These are phyloP conservation scores for Brachionus paranguensis DNA, from an alignment of 1,140 invertebrate genomes.

Conservation along the genomic window DNA sequence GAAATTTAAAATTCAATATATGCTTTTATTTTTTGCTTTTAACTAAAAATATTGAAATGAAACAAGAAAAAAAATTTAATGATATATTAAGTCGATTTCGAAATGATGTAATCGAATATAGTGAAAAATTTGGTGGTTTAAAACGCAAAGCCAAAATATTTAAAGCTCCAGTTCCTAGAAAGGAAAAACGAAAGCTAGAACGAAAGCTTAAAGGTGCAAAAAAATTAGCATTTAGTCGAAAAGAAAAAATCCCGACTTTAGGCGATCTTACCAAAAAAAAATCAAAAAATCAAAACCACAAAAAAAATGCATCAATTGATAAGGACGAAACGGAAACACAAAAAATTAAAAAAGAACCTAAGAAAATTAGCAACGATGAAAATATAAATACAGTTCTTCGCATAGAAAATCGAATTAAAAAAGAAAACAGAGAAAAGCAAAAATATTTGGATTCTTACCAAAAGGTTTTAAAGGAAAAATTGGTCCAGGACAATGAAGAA, in stretches of 20 bases:
- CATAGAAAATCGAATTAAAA: background rate
- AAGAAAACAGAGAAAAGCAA: conserved; percentile 23
- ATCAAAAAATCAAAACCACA: background rate
- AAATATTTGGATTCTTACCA: conserved; percentile 11
- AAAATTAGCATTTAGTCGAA: background rate
- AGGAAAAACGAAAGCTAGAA: conserved; percentile 24
- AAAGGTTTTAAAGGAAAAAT: background rate
- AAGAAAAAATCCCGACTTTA: conserved; percentile 11
- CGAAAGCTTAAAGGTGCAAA: conserved; percentile 20
- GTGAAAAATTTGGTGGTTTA: conserved; percentile 16
- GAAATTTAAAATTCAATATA: background rate
- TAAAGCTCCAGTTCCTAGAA: background rate
- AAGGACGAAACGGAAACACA: background rate
- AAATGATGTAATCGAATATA: conserved; percentile 6
- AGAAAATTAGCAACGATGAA: background rate
- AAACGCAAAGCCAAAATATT: background rate
- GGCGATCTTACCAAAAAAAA: background rate
- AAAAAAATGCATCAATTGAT: background rate
- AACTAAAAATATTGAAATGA: background rate
- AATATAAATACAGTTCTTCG: background rate
- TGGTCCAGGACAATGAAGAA: conserved; percentile 31
- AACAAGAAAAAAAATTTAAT: background rate
- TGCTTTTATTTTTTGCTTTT: background rate
- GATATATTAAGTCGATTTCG: conserved; percentile 19
- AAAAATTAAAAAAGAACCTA: background rate